Percentiles rank a stretch among this genome's conserved stretches.
Conservation (phyloP, 2,113 vertebrate species). For the Lycaon pictus region DNA sequence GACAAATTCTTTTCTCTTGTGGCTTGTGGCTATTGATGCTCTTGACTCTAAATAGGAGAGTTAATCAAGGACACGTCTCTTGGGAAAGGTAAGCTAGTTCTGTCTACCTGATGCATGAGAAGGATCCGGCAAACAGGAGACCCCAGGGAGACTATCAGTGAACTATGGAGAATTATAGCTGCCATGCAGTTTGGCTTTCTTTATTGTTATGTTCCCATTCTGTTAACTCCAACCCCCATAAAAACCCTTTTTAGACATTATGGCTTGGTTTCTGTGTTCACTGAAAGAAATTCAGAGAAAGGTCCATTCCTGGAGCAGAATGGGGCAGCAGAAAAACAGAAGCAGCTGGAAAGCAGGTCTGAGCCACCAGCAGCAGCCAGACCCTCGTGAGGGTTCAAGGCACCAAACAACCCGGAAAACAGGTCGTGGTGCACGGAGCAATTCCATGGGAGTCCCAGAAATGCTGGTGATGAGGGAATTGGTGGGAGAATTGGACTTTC, state of each 20-base stretch:
- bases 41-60: neutral
- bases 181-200: neutral
- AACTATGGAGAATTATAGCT: neutral
- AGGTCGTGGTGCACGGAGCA: rapidly evolving
- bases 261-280: neutral
- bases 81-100: neutral
- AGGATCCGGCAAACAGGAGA: neutral
- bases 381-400: neutral
- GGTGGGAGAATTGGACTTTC: neutral
- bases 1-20: neutral
- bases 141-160: neutral
- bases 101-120: neutral
- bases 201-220: neutral
- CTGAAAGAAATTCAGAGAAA: neutral
- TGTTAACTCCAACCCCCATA: neutral
- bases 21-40: neutral
- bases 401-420: neutral
- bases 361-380: neutral
- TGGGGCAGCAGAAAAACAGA: neutral
- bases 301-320: neutral
- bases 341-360: neutral
- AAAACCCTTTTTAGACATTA: neutral
- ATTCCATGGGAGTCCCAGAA: neutral
- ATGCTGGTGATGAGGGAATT: neutral
- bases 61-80: neutral